Conservation (phyloP, 2,113 vertebrate genomes). For the Mastomys coucha region DNA sequence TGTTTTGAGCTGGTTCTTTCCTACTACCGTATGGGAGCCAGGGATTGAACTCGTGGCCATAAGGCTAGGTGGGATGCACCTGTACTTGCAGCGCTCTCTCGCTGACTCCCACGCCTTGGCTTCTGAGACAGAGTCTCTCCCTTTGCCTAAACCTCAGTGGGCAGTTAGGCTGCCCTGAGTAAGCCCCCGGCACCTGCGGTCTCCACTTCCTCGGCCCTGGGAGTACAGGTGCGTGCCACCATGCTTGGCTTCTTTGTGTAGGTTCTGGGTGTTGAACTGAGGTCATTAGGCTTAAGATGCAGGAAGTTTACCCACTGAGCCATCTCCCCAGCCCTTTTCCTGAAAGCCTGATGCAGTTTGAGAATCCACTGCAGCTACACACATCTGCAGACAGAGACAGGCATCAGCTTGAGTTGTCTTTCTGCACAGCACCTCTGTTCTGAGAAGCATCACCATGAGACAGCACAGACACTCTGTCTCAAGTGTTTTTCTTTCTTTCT, state of each 20-base stretch:
- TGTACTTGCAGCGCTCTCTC: background rate
- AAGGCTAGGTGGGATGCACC: background rate
- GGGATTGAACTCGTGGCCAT: background rate
- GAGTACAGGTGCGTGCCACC: background rate
- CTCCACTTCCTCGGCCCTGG: background rate
- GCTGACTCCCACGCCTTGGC: background rate
- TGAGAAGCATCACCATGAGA: background rate
- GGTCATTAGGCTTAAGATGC: background rate
- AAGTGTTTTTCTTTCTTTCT: slow-evolving; percentile 46
- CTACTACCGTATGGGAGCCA: background rate
- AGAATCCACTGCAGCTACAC: background rate
- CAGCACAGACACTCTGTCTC: background rate
- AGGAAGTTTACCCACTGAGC: background rate
- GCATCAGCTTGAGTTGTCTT: background rate
- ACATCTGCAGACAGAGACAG: background rate
- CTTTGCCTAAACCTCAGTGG: background rate
- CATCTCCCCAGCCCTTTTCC: background rate
- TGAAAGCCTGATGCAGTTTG: background rate
- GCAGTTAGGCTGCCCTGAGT: background rate
- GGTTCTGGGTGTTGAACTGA: background rate
- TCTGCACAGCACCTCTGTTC: background rate
- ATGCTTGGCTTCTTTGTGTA: background rate
- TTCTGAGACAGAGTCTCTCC: too few relatives aligned
- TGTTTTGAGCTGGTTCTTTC: background rate
- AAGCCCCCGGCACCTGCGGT: background rate